A percentile compares a stretch with the other conserved stretches of the same genome.
Evolutionary conservation across 2,797 vertebrate species (phyloP).

Genomic region (Rachycentron canadum): DNA sequence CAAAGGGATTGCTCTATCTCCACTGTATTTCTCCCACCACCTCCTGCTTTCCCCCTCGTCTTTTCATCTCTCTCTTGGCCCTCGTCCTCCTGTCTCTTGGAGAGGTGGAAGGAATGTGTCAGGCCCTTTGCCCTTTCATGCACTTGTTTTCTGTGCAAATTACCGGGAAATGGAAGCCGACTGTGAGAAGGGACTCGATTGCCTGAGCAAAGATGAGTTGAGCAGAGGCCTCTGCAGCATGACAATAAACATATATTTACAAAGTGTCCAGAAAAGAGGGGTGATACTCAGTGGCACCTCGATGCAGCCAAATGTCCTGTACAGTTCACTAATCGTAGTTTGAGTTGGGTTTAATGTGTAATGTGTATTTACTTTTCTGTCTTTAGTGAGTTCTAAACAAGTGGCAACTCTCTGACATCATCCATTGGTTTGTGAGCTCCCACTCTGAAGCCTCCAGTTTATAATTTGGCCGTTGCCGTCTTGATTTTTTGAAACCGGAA

Average conservation of each 20-base stretch:
- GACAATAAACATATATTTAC: not conserved
- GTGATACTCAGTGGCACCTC: not conserved
- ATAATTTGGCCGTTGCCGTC: no score
- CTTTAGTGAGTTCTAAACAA: not conserved
- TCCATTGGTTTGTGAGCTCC: no score
- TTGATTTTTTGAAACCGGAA: no score
- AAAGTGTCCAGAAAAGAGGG: not conserved
- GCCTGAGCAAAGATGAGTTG: not conserved
- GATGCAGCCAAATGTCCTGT: not conserved
- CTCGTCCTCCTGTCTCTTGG: constrained; percentile 37
- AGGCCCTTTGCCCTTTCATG: constrained; percentile 46
- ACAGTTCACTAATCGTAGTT: not conserved
- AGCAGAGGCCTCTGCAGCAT: no score
- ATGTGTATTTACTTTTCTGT: no score
- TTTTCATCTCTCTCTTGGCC: constrained; percentile 40
- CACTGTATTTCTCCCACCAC: constrained; percentile 70
- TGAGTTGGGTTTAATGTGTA: not conserved
- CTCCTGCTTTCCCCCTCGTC: constrained; percentile 49
- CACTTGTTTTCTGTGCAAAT: constrained; percentile 23
- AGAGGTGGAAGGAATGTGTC: constrained; percentile 76
- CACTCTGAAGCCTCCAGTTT: no score
- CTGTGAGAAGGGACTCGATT: not conserved
- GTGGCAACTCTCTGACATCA: no score
- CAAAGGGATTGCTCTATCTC: constrained; percentile 71
- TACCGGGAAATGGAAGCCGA: constrained; percentile 23